These are phyloP conservation scores for Sisor rabdophorus DNA, from an alignment of 2,113 vertebrate genomes.

Conservation along the genomic window DNA sequence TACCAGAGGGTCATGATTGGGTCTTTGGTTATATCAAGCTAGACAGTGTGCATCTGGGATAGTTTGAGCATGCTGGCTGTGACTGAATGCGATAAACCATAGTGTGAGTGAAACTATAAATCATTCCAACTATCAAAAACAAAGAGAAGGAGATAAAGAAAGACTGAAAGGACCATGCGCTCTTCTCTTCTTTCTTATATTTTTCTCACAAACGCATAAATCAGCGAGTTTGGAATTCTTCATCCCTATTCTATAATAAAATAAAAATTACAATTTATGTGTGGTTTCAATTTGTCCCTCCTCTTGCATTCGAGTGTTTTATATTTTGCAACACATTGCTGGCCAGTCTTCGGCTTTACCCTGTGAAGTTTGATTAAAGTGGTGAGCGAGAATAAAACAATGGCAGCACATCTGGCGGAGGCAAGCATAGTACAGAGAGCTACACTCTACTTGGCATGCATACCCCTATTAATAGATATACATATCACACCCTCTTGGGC, in stretches of 20 bases:
- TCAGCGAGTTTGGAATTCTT: slow-evolving; percentile 53
- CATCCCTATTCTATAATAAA: slow-evolving; percentile 54
- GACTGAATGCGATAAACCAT: slow-evolving; percentile 54
- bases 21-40: neutral
- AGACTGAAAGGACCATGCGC: slow-evolving; percentile 59
- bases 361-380: slow-evolving; percentile 52
- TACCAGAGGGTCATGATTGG: neutral
- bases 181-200: slow-evolving; percentile 59
- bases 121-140: slow-evolving; percentile 48
- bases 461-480: slow-evolving; percentile 35
- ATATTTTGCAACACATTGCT: slow-evolving; percentile 65
- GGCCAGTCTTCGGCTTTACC: slow-evolving; percentile 49
- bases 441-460: slow-evolving; percentile 18
- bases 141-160: slow-evolving; percentile 32
- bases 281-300: slow-evolving; percentile 63
- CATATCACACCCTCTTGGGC: slow-evolving; percentile 36
- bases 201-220: slow-evolving; percentile 58
- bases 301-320: slow-evolving; percentile 58
- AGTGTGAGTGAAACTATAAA: slow-evolving; percentile 54
- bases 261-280: slow-evolving; percentile 53
- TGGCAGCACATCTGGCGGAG: slow-evolving; percentile 35
- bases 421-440: neutral
- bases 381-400: slow-evolving; percentile 46
- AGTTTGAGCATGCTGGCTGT: slow-evolving; percentile 2
- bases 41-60: slow-evolving; percentile 22